Base-by-base conservation (phyloP, 1,140 invertebrate genomes). In the Megathymus violae region DNA sequence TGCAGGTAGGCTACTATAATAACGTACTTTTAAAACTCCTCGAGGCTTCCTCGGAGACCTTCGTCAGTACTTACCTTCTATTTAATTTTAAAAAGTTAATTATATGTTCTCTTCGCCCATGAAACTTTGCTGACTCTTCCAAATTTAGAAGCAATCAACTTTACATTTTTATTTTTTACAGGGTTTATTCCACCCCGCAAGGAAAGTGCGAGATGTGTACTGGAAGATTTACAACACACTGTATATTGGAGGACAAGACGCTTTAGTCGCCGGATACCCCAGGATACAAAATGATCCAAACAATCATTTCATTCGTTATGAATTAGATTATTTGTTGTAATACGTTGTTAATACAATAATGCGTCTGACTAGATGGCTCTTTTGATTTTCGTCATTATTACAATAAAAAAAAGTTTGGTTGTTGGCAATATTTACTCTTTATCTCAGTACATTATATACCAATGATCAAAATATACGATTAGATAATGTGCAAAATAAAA, bases 161-260 rank as follows among this genome's bases (percentile, higher is more conserved):
- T n/a, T n/a, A n/a, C 40, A 13, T 59, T 43, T 56, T 44, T 68
- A 74, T 13, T 46, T 77, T 73, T 91, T 94, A 56, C 91, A 99
- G 95, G 99, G 98, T 47, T 91, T 99, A 14, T 99, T 99, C 88
- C 99, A 99, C 93, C 99, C 99, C 6, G 99, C 99, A 6, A 93
- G 99, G 60, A 99, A 99, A 93, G 99, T 99, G 0, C 94, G 99
- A 22, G 99, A 99, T 87, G 98, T 99, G 0, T 99, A 99, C 86
- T 99, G 99, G 99, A 99, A 99, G 92, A 98, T 99, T 69, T 99
- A 99, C 91, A 99, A 99, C 92, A 99, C 98, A 1, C 93, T 99
- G 10, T 99, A 99, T 78, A 99, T 99, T 76, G 99, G 99, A 11
- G 98, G 98, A 19, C 98, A 99, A 92, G 99, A 99, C 92, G 96